Conservation (phyloP, 2,797 vertebrate genomes). For the Xiphorhynchus erythropygius region DNA sequence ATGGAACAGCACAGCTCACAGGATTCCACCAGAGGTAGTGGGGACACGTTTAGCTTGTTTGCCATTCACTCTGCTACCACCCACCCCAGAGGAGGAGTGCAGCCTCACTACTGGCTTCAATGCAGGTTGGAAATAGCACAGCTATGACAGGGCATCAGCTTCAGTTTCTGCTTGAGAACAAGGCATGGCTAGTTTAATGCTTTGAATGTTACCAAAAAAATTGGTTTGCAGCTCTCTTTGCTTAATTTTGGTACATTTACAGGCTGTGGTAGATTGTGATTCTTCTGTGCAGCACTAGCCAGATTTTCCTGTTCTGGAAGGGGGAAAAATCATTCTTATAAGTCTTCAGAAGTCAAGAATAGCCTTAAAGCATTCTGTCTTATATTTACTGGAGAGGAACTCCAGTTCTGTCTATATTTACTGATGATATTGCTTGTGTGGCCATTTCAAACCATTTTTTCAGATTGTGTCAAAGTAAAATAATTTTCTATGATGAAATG, state of each 20-base stretch:
- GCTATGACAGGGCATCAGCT: fast-evolving
- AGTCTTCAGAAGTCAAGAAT: not conserved
- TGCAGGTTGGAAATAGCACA: not conserved
- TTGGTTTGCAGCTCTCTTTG: not conserved
- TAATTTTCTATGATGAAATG: not conserved
- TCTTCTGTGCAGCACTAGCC: not conserved
- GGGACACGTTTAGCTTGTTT: not conserved
- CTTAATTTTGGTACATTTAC: not conserved
- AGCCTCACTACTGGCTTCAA: not conserved
- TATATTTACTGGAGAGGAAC: not conserved
- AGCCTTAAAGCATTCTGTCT: not conserved
- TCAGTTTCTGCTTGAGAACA: not conserved
- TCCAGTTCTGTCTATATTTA: too few species aligned
- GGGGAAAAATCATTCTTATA: not conserved
- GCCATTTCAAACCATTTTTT: not conserved
- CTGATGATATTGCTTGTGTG: not conserved
- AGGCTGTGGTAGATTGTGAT: not conserved
- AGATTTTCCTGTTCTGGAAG: not conserved
- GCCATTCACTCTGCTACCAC: too few species aligned
- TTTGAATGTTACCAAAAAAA: not conserved
- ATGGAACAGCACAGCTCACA: fast-evolving
- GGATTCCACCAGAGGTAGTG: not conserved
- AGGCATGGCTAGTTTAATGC: fast-evolving
- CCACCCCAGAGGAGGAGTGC: not conserved
- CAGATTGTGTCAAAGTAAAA: not conserved